Percentiles rank a stretch among this genome's conserved stretches.
phyloP scores from a whole-genome alignment of 2,797 vertebrate genomes.

The Tadarida brasiliensis region DNA sequence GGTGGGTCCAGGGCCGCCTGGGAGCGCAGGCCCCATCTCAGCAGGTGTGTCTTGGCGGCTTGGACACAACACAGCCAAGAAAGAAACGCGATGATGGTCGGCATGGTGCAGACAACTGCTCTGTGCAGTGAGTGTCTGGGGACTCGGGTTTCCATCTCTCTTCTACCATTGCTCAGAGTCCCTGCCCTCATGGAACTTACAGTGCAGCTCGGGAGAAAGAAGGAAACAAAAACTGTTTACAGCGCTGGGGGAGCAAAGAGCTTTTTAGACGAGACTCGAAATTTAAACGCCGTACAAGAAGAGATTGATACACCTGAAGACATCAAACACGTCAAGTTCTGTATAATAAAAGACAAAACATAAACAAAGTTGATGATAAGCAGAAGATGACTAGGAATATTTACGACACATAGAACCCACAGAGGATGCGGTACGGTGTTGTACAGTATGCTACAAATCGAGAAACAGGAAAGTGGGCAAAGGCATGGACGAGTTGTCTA shows the following conservation, averaged over 20 bases:
- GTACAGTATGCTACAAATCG: background rate
- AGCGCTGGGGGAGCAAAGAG: background rate
- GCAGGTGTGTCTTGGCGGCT: background rate
- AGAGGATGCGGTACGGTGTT: background rate
- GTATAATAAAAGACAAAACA: background rate
- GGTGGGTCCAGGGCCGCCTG: background rate
- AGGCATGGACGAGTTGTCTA: background rate
- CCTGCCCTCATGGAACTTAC: too few species aligned
- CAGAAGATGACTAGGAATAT: background rate
- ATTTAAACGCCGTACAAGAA: constrained; percentile 20
- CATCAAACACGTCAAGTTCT: background rate
- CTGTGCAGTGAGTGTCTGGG: background rate
- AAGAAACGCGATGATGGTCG: background rate
- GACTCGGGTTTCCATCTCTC: background rate
- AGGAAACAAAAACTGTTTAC: background rate
- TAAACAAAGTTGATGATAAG: background rate
- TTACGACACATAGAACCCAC: background rate
- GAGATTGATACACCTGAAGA: constrained; percentile 19
- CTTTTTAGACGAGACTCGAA: constrained; percentile 1
- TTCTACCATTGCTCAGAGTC: background rate
- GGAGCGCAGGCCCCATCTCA: background rate
- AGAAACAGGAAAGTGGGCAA: background rate
- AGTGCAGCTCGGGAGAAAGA: background rate
- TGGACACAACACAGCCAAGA: background rate
- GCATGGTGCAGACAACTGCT: background rate